Evolutionary conservation across 37 sponge, comb jelly and placozoan genomes (phyloP).

Genomic region (Aplysina aerophoba): DNA sequence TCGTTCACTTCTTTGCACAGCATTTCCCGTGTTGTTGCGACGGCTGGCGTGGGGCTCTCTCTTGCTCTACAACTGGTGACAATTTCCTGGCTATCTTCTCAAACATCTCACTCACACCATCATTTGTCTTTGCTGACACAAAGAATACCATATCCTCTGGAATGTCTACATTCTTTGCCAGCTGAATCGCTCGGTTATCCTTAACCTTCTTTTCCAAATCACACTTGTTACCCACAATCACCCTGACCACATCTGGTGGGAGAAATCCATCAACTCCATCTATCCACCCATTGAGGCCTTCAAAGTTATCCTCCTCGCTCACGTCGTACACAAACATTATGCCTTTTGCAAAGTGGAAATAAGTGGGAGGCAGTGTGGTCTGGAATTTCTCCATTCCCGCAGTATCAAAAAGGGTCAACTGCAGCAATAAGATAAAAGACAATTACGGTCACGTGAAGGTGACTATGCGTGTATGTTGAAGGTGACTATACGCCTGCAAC

Average conservation of each 20-base stretch:
- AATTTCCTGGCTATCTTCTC: slow-evolving; percentile 45
- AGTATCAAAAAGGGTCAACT: slow-evolving; percentile 79
- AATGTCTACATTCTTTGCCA: slow-evolving; percentile 43
- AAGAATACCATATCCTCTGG: slow-evolving; percentile 42
- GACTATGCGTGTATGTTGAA: not conserved
- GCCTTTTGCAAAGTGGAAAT: slow-evolving; percentile 64
- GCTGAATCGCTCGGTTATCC: slow-evolving; percentile 1
- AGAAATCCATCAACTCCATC: slow-evolving; percentile 35
- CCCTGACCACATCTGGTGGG: not conserved
- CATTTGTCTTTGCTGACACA: slow-evolving; percentile 55
- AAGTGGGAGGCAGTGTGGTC: slow-evolving; percentile 72
- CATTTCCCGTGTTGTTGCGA: not conserved
- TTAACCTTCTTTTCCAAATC: slow-evolving; percentile 51
- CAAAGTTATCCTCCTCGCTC: slow-evolving; percentile 39
- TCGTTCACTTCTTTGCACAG: slow-evolving; percentile 27
- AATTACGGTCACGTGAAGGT: not conserved
- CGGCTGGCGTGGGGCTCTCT: not conserved
- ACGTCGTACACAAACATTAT: slow-evolving; percentile 65
- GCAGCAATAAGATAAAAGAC: not conserved
- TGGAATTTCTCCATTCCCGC: slow-evolving; percentile 75
- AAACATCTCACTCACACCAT: slow-evolving; percentile 67
- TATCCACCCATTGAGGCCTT: slow-evolving; percentile 45
- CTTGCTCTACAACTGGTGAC: slow-evolving; percentile 16
- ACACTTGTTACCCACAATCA: slow-evolving; percentile 63
- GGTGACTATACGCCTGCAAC: too few relatives aligned